These are phyloP conservation scores for Idaea biselata DNA, from an alignment of 2,888 invertebrate species.

Conservation along the genomic window DNA sequence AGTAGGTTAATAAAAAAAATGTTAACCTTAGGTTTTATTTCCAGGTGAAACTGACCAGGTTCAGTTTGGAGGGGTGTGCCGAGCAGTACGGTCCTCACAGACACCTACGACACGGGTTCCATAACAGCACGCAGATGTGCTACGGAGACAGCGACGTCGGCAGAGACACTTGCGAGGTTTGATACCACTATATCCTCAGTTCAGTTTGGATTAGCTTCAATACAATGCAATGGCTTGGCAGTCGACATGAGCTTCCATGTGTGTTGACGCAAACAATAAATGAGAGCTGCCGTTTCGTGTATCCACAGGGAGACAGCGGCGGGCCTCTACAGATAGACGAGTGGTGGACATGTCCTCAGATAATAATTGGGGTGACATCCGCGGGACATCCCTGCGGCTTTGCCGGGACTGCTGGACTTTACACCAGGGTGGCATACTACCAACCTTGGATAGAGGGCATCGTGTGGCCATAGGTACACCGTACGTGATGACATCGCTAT, in stretches of 20 bases:
- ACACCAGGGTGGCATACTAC: too few relatives aligned
- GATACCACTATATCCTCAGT: neutral
- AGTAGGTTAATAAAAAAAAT: too few relatives aligned
- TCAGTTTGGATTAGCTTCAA: too few relatives aligned
- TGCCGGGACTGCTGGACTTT: neutral
- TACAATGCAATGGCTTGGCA: too few relatives aligned
- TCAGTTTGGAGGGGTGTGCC: slow-evolving; percentile 33
- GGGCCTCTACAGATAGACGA: slow-evolving; percentile 73
- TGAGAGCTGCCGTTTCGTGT: too few relatives aligned
- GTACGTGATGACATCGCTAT: too few relatives aligned
- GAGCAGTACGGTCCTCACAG: slow-evolving; percentile 26
- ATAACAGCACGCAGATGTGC: slow-evolving; percentile 42
- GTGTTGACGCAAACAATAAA: too few relatives aligned
- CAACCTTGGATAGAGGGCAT: too few relatives aligned
- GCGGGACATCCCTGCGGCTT: slow-evolving; percentile 43
- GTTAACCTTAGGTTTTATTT: slow-evolving; percentile 2
- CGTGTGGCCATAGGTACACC: too few relatives aligned
- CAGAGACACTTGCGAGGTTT: slow-evolving; percentile 55
- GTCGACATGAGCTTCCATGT: neutral
- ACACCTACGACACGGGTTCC: slow-evolving; percentile 33
- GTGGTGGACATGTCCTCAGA: slow-evolving; percentile 61
- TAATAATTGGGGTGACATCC: slow-evolving; percentile 73
- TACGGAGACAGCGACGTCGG: slow-evolving; percentile 43
- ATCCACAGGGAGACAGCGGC: slow-evolving; percentile 82
- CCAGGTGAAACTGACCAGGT: slow-evolving; percentile 42